Conservation (phyloP, 2,888 invertebrate species). For the Volucella inanis region DNA sequence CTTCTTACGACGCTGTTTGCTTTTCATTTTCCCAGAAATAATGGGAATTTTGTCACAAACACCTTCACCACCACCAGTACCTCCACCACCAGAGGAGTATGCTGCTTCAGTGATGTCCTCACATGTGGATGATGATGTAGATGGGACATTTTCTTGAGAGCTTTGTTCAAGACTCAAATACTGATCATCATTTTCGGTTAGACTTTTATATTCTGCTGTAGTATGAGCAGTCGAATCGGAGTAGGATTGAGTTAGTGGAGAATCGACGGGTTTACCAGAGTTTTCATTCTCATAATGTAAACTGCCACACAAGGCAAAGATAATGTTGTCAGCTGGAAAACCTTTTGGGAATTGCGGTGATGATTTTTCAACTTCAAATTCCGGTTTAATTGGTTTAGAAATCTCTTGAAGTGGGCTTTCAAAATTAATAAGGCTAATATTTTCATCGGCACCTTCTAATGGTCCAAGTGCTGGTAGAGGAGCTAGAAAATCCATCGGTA, state of each 20-base stretch:
- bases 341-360: slow-evolving; percentile 70
- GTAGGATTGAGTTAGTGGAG: slow-evolving; percentile 66
- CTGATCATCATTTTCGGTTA: slow-evolving; percentile 77
- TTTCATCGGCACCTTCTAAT: slow-evolving; percentile 76
- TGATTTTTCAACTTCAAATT: slow-evolving; percentile 9
- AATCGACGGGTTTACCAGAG: slow-evolving; percentile 63
- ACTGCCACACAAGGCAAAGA: slow-evolving; percentile 82
- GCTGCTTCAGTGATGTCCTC: slow-evolving; percentile 77
- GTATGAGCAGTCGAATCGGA: slow-evolving; percentile 68
- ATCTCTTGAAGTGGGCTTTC: slow-evolving; percentile 81
- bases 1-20: slow-evolving; percentile 79
- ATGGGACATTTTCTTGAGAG: slow-evolving; percentile 76
- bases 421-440: slow-evolving; percentile 81
- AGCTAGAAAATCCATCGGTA: slow-evolving; percentile 74
- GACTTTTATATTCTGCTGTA: slow-evolving; percentile 76
- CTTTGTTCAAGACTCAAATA: slow-evolving; percentile 78
- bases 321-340: slow-evolving; percentile 80
- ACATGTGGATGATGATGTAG: slow-evolving; percentile 75
- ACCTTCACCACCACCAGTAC: slow-evolving; percentile 76
- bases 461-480: slow-evolving; percentile 79
- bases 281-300: slow-evolving; percentile 81
- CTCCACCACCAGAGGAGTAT: slow-evolving; percentile 79
- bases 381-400: slow-evolving; percentile 69
- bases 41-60: slow-evolving; percentile 76
- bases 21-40: slow-evolving; percentile 78